Evolutionary conservation across 2,888 invertebrate genomes (phyloP).

Genomic region (Ommatoiulus sabulosus): DNA sequence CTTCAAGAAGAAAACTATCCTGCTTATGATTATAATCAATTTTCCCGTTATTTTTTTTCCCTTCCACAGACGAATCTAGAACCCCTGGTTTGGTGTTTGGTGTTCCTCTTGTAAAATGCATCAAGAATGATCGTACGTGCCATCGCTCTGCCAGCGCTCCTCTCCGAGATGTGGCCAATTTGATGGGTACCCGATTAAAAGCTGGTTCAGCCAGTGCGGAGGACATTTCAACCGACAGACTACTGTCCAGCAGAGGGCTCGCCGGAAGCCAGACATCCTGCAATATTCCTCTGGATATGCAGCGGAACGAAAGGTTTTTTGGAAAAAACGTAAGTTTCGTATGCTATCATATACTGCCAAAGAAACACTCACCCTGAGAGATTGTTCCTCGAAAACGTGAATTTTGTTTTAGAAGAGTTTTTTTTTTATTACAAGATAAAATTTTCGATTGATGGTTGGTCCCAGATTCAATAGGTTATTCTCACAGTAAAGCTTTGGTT

Average conservation of each 20-base stretch:
- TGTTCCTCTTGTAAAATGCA: slow-evolving; percentile 83
- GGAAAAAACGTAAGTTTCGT: slow-evolving; percentile 54
- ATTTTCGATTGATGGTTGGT: too few species aligned
- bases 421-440: too few species aligned
- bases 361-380: too few species aligned
- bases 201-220: slow-evolving; percentile 59
- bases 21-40: too few species aligned
- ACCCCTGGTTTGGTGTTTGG: slow-evolving; percentile 81
- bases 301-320: slow-evolving; percentile 50
- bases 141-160: slow-evolving; percentile 62
- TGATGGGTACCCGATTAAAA: slow-evolving; percentile 46
- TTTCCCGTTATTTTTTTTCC: too few species aligned
- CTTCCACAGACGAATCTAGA: slow-evolving; percentile 10
- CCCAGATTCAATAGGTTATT: too few species aligned
- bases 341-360: too few species aligned
- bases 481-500: too few species aligned
- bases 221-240: slow-evolving; percentile 56
- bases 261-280: slow-evolving; percentile 59
- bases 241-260: slow-evolving; percentile 55
- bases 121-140: slow-evolving; percentile 80
- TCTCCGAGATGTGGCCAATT: slow-evolving; percentile 51
- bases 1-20: too few species aligned
- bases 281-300: slow-evolving; percentile 58
- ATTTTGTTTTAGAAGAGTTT: too few species aligned
- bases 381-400: too few species aligned